Base-by-base conservation (phyloP, 2,113 vertebrate genomes). In the Gracilinanus agilis region DNA sequence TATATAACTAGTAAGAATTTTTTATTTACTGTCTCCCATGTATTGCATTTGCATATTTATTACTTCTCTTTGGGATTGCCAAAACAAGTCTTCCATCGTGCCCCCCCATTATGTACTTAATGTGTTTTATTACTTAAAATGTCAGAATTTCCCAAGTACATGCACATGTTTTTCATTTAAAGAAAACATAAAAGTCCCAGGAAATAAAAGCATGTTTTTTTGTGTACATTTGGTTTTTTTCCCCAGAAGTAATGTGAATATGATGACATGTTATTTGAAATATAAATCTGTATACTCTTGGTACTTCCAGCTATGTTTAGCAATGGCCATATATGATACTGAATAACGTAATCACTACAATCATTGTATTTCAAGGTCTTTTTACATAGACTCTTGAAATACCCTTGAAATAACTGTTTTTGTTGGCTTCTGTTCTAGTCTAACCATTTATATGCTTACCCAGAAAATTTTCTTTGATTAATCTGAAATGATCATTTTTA, bases 391-490 rank as follows among this genome's bases (percentile, higher is more conserved):
- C 34, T 75, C 34, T 34, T 67, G 61, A 34, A 67, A 16, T n/a
- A 34, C 29, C 11, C 67, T 19, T 34, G n/a, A n/a, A n/a, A n/a
- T 1, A 75, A 21, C 13, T n/a, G n/a, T 13, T 75, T 24, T 75
- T 75, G 16, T 19, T 75, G 67, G 13, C 19, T 75, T 13, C 34
- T 75, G 13, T 75, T 16, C 67, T 75, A 21, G 1, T 40, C 1
- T 40, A 21, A 75, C 1, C n/a, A n/a, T n/a, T n/a, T n/a, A 94
- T 95, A 94, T 95, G 53, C 94, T 96, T 97, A 96, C 94, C 92
- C 96, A 96, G 90, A 96, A 94, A 89, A 91, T 89, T 93, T 90
- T 90, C 53, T 92, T 0, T 55, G 90, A 96, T 95, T 94, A 90
- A 90, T 93, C 58, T 44, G 90, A 93, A 97, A 49, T 61, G 92